These are phyloP conservation scores for Leptoteleia sp. DNA, from an alignment of 1,140 invertebrate species.

Conservation along the genomic window DNA sequence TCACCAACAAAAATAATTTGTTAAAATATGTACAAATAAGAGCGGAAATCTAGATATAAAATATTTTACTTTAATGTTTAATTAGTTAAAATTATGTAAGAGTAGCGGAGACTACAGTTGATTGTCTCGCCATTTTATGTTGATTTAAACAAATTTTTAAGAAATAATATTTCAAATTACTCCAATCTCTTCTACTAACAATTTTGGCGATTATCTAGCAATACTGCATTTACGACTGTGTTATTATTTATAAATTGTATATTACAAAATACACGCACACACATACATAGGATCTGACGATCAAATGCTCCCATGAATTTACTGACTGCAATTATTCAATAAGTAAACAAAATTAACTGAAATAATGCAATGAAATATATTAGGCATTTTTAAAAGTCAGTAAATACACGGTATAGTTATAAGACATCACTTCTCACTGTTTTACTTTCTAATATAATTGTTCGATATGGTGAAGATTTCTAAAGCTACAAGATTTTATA, in stretches of 20 bases:
- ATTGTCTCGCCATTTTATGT: too few species aligned
- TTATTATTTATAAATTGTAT: conserved; percentile 22
- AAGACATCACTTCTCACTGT: conserved; percentile 7
- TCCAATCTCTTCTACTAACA: not conserved
- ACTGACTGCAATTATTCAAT: conserved; percentile 14
- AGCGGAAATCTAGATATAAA: not conserved
- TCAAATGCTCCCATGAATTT: conserved; percentile 1
- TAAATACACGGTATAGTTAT: conserved; percentile 8
- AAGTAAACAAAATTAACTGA: not conserved
- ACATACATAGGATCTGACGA: conserved; percentile 11
- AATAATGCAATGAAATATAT: conserved; percentile 6
- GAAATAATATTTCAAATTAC: not conserved
- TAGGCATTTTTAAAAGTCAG: conserved; percentile 4
- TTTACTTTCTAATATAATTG: conserved; percentile 21
- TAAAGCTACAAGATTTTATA: conserved; percentile 18
- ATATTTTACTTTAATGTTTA: not conserved
- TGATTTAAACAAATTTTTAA: too few species aligned
- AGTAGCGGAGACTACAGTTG: too few species aligned
- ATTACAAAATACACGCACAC: conserved; percentile 29
- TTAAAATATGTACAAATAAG: not conserved
- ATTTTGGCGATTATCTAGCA: conserved; percentile 21
- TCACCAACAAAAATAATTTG: too few species aligned
- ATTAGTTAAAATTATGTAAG: too few species aligned
- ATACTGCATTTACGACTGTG: conserved; percentile 37
- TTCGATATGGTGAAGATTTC: conserved; percentile 41